These are phyloP conservation scores for Prosopocoilus inquinatus DNA, from an alignment of 2,888 invertebrate species.

Conservation along the genomic window DNA sequence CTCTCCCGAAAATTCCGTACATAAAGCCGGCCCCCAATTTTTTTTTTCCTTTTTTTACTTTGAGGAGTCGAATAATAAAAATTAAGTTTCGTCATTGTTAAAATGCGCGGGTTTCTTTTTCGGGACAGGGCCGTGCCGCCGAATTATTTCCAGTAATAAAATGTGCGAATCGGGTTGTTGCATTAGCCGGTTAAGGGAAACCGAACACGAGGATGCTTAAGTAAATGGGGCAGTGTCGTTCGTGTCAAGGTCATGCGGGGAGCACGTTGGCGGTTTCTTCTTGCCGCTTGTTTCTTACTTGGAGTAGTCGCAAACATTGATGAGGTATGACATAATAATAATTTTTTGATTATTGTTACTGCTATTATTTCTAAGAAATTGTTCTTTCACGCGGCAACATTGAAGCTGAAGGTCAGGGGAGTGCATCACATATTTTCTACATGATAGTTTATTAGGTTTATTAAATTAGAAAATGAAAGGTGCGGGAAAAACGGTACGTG, in stretches of 20 bases:
- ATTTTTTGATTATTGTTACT: not conserved
- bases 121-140: conserved; percentile 2
- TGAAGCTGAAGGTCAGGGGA: too few relatives aligned
- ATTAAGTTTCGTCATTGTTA: conserved; percentile 7
- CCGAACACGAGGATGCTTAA: conserved; percentile 8
- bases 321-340: conserved; percentile 6
- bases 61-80: not conserved
- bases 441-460: too few relatives aligned
- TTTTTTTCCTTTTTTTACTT: too few relatives aligned
- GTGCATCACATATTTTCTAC: too few relatives aligned
- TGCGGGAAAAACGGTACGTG: too few relatives aligned
- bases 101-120: conserved; percentile 11
- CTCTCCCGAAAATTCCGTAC: too few relatives aligned
- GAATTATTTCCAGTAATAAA: conserved; percentile 7
- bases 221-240: conserved; percentile 31
- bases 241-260: conserved; percentile 31
- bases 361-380: not conserved
- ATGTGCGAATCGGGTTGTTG: conserved; percentile 15
- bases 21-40: too few relatives aligned
- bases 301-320: conserved; percentile 20
- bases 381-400: too few relatives aligned
- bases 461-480: too few relatives aligned
- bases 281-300: conserved; percentile 27
- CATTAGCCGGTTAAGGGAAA: conserved; percentile 3
- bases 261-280: conserved; percentile 26